Conservation (phyloP, 2,113 vertebrate species). For the Tragelaphus buxtoni region DNA sequence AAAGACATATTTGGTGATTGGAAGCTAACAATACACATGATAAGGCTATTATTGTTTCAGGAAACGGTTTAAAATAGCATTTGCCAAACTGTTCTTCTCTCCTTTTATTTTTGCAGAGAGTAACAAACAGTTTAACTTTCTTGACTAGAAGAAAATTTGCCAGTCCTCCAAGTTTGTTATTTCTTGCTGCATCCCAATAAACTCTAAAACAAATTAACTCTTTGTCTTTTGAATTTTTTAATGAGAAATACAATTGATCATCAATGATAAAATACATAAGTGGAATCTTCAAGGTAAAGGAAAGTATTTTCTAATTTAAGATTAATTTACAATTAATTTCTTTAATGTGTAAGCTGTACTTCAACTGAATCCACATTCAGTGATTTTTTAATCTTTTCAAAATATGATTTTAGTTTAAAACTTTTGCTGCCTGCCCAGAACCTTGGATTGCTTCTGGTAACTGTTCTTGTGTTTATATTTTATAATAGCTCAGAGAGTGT, state of each 20-base stretch:
- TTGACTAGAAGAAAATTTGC: not conserved
- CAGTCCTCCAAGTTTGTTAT: not conserved
- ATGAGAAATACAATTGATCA: not conserved
- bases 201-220: not conserved
- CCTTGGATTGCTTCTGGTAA: conserved; percentile 81
- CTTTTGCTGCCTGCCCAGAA: conserved; percentile 74
- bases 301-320: not conserved
- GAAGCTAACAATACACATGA: not conserved
- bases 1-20: not conserved
- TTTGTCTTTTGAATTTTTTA: not conserved
- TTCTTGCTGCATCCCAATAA: not conserved
- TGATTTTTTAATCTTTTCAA: conserved; percentile 60
- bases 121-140: not conserved
- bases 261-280: not conserved
- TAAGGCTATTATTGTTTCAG: not conserved
- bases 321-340: not conserved
- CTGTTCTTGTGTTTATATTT: conserved; percentile 86
- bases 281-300: not conserved
- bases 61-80: not conserved
- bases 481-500: conserved; percentile 77
- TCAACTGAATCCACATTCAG: not conserved
- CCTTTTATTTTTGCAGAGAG: not conserved
- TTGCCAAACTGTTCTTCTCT: not conserved
- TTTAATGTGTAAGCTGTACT: not conserved
- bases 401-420: conserved; percentile 62